These are phyloP conservation scores for Dolichallabes microphthalmus DNA, from an alignment of 2,113 vertebrate species.

Conservation along the genomic window DNA sequence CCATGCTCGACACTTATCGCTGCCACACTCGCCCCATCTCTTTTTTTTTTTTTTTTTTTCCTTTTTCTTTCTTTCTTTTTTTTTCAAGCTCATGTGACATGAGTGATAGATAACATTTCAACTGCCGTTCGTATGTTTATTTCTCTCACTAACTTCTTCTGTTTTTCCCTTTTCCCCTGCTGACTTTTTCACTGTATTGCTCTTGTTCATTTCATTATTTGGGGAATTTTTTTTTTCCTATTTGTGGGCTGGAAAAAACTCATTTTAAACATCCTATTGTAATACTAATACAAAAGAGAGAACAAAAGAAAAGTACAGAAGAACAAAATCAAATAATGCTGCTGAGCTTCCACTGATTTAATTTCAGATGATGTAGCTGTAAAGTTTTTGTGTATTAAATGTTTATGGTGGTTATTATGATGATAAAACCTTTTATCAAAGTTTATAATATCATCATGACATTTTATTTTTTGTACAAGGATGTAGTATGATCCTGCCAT, in stretches of 20 bases:
- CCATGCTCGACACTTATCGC: conserved; percentile 71
- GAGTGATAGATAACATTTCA: conserved; percentile 74
- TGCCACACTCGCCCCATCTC: conserved; percentile 48
- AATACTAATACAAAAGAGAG: neutral
- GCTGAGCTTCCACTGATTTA: neutral
- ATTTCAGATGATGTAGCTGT: neutral
- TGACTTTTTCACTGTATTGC: neutral
- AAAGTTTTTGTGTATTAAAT: neutral
- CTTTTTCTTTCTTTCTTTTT: conserved; percentile 68
- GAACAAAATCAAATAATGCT: neutral
- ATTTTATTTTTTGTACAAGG: neutral
- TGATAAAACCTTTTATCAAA: neutral
- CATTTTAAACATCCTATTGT: neutral
- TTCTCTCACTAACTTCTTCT: conserved; percentile 58
- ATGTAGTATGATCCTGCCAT: neutral
- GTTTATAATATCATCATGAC: neutral
- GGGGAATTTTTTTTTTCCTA: neutral
- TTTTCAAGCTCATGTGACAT: conserved; percentile 75
- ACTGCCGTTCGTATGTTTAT: conserved; percentile 58
- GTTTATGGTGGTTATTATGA: neutral
- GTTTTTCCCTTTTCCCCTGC: conserved; percentile 28
- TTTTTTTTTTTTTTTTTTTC: conserved; percentile 65
- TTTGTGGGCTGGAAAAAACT: neutral
- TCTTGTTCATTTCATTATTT: neutral
- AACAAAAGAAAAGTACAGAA: neutral